Conservation (phyloP, 2,888 invertebrate genomes). For the Tenodera sinensis region DNA sequence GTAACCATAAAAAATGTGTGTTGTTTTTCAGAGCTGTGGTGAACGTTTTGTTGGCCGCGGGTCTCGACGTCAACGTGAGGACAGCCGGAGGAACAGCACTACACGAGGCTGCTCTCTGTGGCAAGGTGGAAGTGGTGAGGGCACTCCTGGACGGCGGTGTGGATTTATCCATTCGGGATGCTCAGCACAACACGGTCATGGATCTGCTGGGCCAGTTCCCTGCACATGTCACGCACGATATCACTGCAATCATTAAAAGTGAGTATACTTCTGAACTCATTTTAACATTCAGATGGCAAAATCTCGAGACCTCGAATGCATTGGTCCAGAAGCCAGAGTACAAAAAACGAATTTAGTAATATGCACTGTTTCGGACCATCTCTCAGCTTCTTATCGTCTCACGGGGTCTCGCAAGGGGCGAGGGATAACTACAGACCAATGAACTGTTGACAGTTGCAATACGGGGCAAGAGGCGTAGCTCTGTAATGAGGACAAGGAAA, state of each 20-base stretch:
- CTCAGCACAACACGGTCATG: slow-evolving; percentile 76
- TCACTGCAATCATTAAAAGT: slow-evolving; percentile 81
- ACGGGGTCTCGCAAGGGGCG: too few species aligned
- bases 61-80: slow-evolving; percentile 82
- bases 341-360: too few species aligned
- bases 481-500: too few species aligned
- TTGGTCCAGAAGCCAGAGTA: too few species aligned
- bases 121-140: slow-evolving; percentile 83
- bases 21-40: slow-evolving; percentile 66
- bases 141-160: slow-evolving; percentile 77
- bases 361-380: too few species aligned
- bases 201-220: slow-evolving; percentile 84
- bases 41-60: slow-evolving; percentile 74
- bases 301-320: too few species aligned
- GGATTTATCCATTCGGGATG: slow-evolving; percentile 75
- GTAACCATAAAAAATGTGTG: neutral
- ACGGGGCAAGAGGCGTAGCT: too few species aligned
- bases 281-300: too few species aligned
- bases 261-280: slow-evolving; percentile 41
- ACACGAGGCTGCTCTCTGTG: slow-evolving; percentile 90
- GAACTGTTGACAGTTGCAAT: too few species aligned
- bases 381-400: too few species aligned
- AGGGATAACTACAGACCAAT: too few species aligned
- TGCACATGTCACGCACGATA: slow-evolving; percentile 83
- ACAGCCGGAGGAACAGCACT: slow-evolving; percentile 86